These are phyloP conservation scores for Megalurothrips usitatus DNA, from an alignment of 2,888 invertebrate genomes.

Conservation along the genomic window DNA sequence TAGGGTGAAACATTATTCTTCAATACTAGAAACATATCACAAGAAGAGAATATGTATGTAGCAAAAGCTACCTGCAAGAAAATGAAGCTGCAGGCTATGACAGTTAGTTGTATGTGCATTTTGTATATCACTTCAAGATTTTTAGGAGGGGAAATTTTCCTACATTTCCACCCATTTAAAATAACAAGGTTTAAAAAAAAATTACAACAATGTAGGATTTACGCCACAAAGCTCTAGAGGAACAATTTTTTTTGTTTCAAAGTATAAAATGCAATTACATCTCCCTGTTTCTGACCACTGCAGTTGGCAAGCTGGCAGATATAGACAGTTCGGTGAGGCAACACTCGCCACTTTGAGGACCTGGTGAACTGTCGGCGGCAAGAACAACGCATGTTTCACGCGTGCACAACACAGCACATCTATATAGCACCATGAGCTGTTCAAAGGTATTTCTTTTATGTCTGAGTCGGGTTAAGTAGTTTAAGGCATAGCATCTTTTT, in stretches of 20 bases:
- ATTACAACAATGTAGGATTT: not conserved
- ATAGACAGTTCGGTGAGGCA: not conserved
- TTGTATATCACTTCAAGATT: conserved; percentile 21
- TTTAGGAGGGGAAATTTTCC: conserved; percentile 7
- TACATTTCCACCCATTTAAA: not conserved
- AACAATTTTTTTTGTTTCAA: not conserved
- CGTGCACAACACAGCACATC: conserved; percentile 11
- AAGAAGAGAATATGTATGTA: conserved; percentile 27
- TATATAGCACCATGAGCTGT: conserved; percentile 17
- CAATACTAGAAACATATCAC: conserved; percentile 26
- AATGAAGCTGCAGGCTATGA: conserved; percentile 24
- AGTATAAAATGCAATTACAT: conserved; percentile 21
- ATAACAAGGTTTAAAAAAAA: not conserved
- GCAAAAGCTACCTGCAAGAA: conserved; percentile 24
- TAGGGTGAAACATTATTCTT: conserved; percentile 26
- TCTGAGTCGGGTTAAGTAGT: conserved; percentile 26
- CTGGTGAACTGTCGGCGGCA: not conserved
- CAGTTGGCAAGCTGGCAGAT: not conserved
- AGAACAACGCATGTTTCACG: conserved; percentile 20
- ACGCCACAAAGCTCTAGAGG: conserved; percentile 16
- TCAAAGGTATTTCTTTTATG: conserved; percentile 23
- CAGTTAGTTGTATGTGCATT: conserved; percentile 26
- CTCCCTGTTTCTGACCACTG: conserved; percentile 11
- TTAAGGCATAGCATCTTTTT: not conserved
- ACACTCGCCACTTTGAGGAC: not conserved